Percentiles rank a stretch among this genome's conserved stretches.
Conservation (phyloP, 2,888 invertebrate species). For the Xanthia icteritia region DNA sequence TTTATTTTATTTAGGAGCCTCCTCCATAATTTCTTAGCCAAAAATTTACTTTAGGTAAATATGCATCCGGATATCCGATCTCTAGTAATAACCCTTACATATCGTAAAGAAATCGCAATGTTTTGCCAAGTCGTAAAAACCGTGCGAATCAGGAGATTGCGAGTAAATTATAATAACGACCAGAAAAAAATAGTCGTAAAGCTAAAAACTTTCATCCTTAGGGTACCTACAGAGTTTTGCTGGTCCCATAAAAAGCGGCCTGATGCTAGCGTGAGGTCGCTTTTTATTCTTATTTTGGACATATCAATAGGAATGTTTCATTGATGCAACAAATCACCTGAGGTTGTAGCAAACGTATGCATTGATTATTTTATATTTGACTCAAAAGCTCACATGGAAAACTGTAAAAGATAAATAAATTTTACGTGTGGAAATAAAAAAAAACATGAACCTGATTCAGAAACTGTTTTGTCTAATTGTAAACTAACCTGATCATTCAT, state of each 20-base stretch:
- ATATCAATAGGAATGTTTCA: not conserved
- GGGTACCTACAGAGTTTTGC: not conserved
- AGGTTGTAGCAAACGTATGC: not conserved
- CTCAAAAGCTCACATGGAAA: not conserved
- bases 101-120: not conserved
- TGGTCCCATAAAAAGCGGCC: not conserved
- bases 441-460: not conserved
- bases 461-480: not conserved
- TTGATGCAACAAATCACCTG: not conserved
- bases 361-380: not conserved
- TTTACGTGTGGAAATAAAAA: not conserved
- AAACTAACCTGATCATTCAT: slow-evolving; percentile 93
- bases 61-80: too few species aligned
- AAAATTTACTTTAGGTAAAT: too few species aligned
- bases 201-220: not conserved
- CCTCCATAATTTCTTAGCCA: too few species aligned
- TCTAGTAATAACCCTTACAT: not conserved
- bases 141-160: not conserved
- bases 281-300: too few species aligned
- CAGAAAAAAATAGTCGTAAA: not conserved
- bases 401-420: not conserved
- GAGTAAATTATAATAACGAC: not conserved
- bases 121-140: not conserved
- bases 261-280: not conserved
- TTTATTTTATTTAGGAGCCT: too few species aligned